These are phyloP conservation scores for Drosophila ochracea DNA, from an alignment of 2,888 invertebrate genomes.

Conservation along the genomic window DNA sequence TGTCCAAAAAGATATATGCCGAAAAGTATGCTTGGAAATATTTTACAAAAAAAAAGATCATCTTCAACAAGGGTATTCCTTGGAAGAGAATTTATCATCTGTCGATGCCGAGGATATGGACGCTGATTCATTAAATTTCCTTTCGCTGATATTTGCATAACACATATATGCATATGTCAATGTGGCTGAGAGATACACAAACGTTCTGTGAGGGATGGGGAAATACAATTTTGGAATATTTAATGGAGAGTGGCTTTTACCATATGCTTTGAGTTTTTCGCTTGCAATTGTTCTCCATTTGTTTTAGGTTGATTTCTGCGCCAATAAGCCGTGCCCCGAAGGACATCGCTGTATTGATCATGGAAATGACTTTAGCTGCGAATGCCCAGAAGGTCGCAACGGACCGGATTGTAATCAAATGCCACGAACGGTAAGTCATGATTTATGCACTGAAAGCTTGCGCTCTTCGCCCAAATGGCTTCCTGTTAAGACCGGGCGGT, in stretches of 20 bases:
- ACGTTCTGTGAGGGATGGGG: slow-evolving; percentile 23
- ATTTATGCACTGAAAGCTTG: slow-evolving; percentile 77
- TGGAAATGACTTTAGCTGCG: slow-evolving; percentile 91
- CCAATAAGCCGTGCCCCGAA: slow-evolving; percentile 89
- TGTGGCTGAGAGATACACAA: slow-evolving; percentile 3
- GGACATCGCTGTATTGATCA: slow-evolving; percentile 90
- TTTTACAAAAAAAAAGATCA: neutral
- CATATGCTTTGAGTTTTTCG: slow-evolving; percentile 43
- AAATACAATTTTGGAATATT: slow-evolving; percentile 70
- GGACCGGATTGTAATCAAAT: slow-evolving; percentile 90
- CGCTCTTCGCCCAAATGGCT: slow-evolving; percentile 20
- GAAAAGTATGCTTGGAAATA: neutral
- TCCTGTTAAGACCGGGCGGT: slow-evolving; percentile 37
- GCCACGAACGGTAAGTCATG: slow-evolving; percentile 88
- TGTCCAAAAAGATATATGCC: neutral
- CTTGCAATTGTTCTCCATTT: slow-evolving; percentile 15
- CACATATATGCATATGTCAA: slow-evolving; percentile 22
- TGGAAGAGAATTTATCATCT: slow-evolving; percentile 10
- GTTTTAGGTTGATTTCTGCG: slow-evolving; percentile 88
- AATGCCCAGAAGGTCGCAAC: slow-evolving; percentile 90
- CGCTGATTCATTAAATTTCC: slow-evolving; percentile 68
- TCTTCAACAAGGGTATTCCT: neutral
- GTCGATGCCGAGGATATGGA: slow-evolving; percentile 39
- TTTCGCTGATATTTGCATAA: slow-evolving; percentile 15
- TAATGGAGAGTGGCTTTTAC: slow-evolving; percentile 65